phyloP scores from a whole-genome alignment of 2,797 vertebrate species.

The Xiphophorus birchmanni region DNA sequence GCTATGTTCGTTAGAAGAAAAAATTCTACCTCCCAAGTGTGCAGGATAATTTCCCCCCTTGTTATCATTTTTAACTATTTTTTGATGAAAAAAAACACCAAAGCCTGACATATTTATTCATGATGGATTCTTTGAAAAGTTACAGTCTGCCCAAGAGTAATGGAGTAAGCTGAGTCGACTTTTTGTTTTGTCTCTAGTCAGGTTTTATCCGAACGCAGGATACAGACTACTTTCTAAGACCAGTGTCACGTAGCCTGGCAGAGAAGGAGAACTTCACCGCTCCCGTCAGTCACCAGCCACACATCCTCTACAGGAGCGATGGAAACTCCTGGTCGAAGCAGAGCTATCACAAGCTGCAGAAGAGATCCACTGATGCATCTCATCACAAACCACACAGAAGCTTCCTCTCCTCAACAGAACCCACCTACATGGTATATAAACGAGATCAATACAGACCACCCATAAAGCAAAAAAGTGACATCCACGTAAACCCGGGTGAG shows the following conservation, averaged over 20 bases:
- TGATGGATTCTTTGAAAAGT: constrained; percentile 1
- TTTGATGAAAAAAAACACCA: neutral
- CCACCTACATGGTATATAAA: neutral
- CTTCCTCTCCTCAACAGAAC: constrained; percentile 16
- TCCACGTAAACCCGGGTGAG: constrained; percentile 8
- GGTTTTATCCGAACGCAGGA: constrained; percentile 90
- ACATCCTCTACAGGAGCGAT: constrained; percentile 86
- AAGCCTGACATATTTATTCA: neutral
- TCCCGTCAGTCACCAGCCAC: constrained; percentile 77
- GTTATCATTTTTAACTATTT: neutral
- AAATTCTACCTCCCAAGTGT: constrained; percentile 1
- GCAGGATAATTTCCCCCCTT: neutral
- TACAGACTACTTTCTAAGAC: constrained; percentile 88
- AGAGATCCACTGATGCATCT: constrained; percentile 43
- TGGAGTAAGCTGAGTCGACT: constrained; percentile 41
- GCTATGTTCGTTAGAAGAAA: constrained; percentile 10
- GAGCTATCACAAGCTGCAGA: constrained; percentile 26
- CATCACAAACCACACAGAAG: constrained; percentile 7
- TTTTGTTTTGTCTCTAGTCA: constrained; percentile 83
- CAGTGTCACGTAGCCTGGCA: constrained; percentile 78
- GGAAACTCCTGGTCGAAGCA: constrained; percentile 18
- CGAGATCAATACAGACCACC: constrained; percentile 14
- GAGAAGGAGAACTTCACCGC: constrained; percentile 70
- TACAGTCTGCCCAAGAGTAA: neutral
- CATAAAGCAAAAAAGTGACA: constrained; percentile 24